These are phyloP conservation scores for Semnopithecus entellus DNA, from an alignment of 2,113 vertebrate genomes.

Conservation along the genomic window DNA sequence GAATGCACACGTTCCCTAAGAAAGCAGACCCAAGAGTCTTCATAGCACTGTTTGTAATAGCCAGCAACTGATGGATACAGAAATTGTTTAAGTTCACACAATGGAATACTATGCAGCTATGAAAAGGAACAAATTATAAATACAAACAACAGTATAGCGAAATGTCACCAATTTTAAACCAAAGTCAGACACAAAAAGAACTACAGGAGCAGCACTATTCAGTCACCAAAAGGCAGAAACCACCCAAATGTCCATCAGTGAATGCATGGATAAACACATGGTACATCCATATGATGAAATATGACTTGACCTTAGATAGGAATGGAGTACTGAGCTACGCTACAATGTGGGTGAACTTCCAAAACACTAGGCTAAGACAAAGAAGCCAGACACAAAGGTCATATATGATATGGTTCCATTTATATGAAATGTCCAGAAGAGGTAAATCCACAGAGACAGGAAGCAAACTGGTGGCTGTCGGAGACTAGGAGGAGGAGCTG, in stretches of 20 bases:
- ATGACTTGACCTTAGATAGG: neutral
- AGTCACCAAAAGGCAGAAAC: neutral
- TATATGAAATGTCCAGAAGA: neutral
- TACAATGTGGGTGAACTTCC: too few relatives aligned
- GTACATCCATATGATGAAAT: rapidly evolving
- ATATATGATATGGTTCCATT: neutral
- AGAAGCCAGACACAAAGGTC: neutral
- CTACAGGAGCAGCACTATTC: neutral
- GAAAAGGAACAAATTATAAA: neutral
- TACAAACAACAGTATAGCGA: rapidly evolving
- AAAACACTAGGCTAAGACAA: neutral
- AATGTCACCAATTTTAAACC: neutral
- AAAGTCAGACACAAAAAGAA: neutral
- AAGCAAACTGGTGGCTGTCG: neutral
- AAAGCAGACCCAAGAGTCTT: neutral
- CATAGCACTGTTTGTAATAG: rapidly evolving
- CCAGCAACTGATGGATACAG: neutral
- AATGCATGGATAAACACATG: neutral
- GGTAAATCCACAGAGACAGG: neutral
- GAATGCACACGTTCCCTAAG: neutral
- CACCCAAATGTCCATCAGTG: neutral
- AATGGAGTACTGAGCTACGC: rapidly evolving
- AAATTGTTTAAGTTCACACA: neutral
- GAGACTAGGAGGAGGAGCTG: neutral
- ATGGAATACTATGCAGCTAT: neutral